These are phyloP conservation scores for Galeruca laticollis DNA, from an alignment of 2,888 invertebrate genomes.

Conservation along the genomic window DNA sequence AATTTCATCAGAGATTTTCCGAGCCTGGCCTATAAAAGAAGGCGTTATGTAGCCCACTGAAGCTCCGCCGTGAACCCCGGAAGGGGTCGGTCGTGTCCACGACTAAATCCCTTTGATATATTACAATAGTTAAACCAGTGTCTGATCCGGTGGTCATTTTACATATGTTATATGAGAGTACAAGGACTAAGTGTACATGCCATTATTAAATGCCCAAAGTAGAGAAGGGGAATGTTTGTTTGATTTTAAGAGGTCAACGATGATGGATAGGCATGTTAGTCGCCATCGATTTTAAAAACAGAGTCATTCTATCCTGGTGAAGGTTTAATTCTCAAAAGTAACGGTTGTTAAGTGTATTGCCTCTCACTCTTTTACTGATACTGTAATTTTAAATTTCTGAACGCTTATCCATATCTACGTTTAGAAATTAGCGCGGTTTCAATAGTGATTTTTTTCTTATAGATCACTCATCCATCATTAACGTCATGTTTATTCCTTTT, in stretches of 20 bases:
- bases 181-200: slow-evolving; percentile 51
- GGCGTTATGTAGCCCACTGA: slow-evolving; percentile 32
- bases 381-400: too few relatives aligned
- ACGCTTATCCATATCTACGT: too few relatives aligned
- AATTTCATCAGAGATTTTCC: too few relatives aligned
- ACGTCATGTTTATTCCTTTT: too few relatives aligned
- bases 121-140: slow-evolving; percentile 63
- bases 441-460: too few relatives aligned
- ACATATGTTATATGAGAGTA: slow-evolving; percentile 65
- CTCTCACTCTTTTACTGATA: too few relatives aligned
- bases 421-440: too few relatives aligned
- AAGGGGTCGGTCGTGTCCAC: slow-evolving; percentile 51
- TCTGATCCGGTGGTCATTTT: slow-evolving; percentile 64
- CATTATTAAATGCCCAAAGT: slow-evolving; percentile 33
- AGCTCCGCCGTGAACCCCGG: slow-evolving; percentile 34
- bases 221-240: slow-evolving; percentile 17
- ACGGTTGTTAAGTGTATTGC: too few relatives aligned
- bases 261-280: slow-evolving; percentile 25
- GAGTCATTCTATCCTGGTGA: not conserved
- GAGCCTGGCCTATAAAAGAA: slow-evolving; percentile 42
- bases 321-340: not conserved
- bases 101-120: slow-evolving; percentile 65
- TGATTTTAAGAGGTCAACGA: slow-evolving; percentile 31
- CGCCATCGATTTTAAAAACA: not conserved
- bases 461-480: too few relatives aligned